A percentile compares a stretch with the other conserved stretches of the same genome.
phyloP scores from a whole-genome alignment of 2,113 vertebrate genomes.

The Oophaga pumilio region DNA sequence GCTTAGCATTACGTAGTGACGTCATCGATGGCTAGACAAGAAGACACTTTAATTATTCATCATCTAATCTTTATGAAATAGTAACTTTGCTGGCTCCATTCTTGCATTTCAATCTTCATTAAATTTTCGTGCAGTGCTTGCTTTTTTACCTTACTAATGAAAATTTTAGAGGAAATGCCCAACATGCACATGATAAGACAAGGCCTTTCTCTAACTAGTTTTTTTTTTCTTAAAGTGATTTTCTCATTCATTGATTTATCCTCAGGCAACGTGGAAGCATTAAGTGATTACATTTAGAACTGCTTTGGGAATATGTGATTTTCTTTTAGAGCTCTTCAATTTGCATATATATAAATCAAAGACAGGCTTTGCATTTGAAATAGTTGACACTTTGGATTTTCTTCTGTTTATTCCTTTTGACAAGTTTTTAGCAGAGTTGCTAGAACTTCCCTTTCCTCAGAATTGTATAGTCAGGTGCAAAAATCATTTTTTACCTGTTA shows the following conservation, averaged over 20 bases:
- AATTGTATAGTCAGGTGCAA: background rate
- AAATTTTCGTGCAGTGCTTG: background rate
- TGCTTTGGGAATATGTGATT: background rate
- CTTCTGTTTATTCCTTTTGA: background rate
- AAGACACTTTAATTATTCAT: constrained; percentile 42
- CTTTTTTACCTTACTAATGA: constrained; percentile 7
- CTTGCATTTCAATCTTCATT: constrained; percentile 7
- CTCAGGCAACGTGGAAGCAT: background rate
- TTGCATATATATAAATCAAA: background rate
- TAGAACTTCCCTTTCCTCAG: background rate
- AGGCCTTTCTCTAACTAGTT: background rate
- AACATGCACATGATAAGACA: background rate
- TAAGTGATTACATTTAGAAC: background rate
- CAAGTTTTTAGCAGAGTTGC: background rate
- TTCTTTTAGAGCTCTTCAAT: background rate
- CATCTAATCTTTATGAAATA: background rate
- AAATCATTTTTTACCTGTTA: background rate
- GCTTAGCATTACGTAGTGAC: background rate
- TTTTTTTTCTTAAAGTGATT: background rate
- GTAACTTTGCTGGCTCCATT: background rate
- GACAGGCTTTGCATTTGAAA: background rate
- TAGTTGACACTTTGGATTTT: background rate
- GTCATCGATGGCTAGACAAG: background rate
- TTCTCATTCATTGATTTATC: constrained; percentile 11
- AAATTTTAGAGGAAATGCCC: background rate